These are phyloP conservation scores for Drosophila cyrtoloma DNA, from an alignment of 2,888 invertebrate species.

Conservation along the genomic window DNA sequence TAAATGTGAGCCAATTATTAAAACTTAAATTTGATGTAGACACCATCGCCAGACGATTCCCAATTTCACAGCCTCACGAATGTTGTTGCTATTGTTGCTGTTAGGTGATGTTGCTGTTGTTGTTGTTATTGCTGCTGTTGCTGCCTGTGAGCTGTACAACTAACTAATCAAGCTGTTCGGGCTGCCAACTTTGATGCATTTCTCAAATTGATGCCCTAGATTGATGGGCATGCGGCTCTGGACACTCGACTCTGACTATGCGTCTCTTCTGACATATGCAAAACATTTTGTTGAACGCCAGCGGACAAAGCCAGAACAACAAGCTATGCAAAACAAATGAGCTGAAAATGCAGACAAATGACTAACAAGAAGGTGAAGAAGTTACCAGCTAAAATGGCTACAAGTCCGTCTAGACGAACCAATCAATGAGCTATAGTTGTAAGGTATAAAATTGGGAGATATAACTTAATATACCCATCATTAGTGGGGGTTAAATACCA, in stretches of 20 bases:
- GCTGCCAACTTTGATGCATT: constrained; percentile 76
- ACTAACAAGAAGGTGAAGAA: constrained; percentile 60
- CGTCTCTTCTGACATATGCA: constrained; percentile 71
- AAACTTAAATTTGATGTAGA: constrained; percentile 73
- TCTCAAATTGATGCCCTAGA: constrained; percentile 77
- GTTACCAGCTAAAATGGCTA: constrained; percentile 35
- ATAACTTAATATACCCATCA: background rate
- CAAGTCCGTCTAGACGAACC: constrained; percentile 27
- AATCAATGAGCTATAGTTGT: constrained; percentile 18
- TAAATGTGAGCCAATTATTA: constrained; percentile 79
- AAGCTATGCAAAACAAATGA: constrained; percentile 60
- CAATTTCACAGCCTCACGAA: constrained; percentile 70
- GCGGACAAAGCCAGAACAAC: constrained; percentile 41
- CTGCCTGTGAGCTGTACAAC: constrained; percentile 53
- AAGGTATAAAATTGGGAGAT: background rate
- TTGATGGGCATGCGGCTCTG: constrained; percentile 67
- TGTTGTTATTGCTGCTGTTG: constrained; percentile 18
- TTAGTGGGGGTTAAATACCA: background rate
- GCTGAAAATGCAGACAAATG: constrained; percentile 69
- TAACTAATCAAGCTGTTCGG: constrained; percentile 75
- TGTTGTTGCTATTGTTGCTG: constrained; percentile 31
- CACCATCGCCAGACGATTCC: constrained; percentile 61
- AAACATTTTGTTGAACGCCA: constrained; percentile 69
- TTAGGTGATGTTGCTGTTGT: constrained; percentile 23
- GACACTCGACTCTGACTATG: constrained; percentile 36